Evolutionary conservation across 2,113 vertebrate genomes (phyloP).

Genomic region (Oceanites oceanicus): DNA sequence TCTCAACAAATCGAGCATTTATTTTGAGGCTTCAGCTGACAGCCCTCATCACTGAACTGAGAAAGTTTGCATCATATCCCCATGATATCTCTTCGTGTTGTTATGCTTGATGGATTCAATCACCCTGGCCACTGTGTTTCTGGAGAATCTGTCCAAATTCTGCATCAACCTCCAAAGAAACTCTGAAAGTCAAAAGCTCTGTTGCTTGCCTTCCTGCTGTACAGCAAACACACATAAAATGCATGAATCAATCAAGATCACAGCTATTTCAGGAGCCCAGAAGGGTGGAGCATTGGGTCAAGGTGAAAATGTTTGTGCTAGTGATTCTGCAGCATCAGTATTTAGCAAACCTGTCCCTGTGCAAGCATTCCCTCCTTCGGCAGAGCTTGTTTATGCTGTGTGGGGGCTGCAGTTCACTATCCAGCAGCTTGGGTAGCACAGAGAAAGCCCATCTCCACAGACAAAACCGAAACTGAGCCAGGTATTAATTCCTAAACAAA

Average conservation of each 20-base stretch:
- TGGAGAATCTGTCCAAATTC: background rate
- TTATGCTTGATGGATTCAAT: conserved; percentile 6
- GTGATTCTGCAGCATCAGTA: background rate
- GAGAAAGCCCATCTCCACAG: background rate
- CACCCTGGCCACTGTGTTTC: background rate
- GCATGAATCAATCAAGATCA: background rate
- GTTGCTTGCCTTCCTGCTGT: background rate
- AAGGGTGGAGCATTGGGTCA: background rate
- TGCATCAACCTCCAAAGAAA: background rate
- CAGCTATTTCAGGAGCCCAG: background rate
- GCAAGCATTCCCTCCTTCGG: background rate
- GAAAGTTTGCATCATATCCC: background rate
- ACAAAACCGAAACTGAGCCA: background rate
- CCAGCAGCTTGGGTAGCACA: background rate
- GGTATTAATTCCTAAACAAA: background rate
- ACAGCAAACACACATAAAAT: background rate
- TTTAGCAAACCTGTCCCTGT: background rate
- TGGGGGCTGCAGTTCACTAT: background rate
- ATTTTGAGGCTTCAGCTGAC: conserved; percentile 19
- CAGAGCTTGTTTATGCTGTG: background rate
- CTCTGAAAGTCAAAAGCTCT: background rate
- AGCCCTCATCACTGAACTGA: background rate
- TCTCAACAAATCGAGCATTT: background rate
- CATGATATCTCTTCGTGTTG: background rate
- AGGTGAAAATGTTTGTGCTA: background rate